A percentile compares a stretch with the other conserved stretches of the same genome.
Evolutionary conservation across 2,888 invertebrate species (phyloP).

Genomic region (Tanypteryx hageni): DNA sequence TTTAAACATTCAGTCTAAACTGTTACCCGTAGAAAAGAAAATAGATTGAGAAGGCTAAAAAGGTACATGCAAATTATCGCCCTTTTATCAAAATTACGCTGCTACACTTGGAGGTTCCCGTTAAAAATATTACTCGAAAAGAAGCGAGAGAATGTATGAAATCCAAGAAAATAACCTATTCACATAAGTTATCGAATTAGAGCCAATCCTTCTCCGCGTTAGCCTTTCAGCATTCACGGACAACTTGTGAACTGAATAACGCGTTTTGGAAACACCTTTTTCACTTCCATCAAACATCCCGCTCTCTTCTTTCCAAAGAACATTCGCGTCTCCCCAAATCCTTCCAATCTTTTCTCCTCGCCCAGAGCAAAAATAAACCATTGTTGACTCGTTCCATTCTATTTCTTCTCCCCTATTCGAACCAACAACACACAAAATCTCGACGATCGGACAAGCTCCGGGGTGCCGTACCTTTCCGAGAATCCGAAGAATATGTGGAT

Average conservation of each 20-base stretch:
- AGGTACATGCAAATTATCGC: too few species aligned
- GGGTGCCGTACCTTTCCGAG: not conserved
- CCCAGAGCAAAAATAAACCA: not conserved
- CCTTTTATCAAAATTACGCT: too few species aligned
- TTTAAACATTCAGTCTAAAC: too few species aligned
- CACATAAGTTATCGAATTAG: not conserved
- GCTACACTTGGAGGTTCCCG: too few species aligned
- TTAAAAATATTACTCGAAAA: too few species aligned
- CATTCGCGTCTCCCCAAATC: not conserved
- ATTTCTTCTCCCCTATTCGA: not conserved
- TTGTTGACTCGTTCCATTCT: not conserved
- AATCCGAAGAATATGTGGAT: constrained; percentile 34
- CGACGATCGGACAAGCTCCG: not conserved
- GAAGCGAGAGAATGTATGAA: not conserved
- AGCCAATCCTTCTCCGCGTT: not conserved
- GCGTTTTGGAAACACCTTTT: not conserved
- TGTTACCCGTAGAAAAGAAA: too few species aligned
- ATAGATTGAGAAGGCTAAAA: too few species aligned
- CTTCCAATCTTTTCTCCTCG: constrained; percentile 9
- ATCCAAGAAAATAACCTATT: not conserved
- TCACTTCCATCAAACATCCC: not conserved
- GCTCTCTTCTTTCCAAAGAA: not conserved
- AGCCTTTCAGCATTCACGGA: not conserved
- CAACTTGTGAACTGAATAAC: not conserved
- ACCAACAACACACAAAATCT: not conserved